These are phyloP conservation scores for Cetoscarus ocellatus DNA, from an alignment of 2,797 vertebrate species.

Conservation along the genomic window DNA sequence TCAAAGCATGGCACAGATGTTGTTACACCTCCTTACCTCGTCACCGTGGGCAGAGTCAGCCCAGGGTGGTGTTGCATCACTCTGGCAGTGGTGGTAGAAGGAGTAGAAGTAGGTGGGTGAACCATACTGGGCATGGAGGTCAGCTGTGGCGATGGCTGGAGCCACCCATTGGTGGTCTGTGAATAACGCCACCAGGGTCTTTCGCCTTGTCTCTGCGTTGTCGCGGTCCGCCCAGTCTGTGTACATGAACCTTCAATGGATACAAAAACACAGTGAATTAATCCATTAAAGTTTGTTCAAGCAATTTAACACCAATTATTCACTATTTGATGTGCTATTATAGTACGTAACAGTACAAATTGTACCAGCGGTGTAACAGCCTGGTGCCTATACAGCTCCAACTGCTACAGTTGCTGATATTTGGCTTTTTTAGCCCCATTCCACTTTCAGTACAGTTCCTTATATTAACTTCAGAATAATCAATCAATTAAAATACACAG, in stretches of 20 bases:
- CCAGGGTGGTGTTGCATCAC: conserved; percentile 95
- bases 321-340: no score
- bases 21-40: conserved; percentile 82
- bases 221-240: conserved; percentile 98
- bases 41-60: conserved; percentile 97
- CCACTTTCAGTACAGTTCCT: no score
- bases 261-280: neutral
- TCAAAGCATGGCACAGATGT: neutral
- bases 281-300: neutral
- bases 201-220: conserved; percentile 92
- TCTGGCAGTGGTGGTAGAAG: conserved; percentile 98
- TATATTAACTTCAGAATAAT: no score
- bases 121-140: conserved; percentile 97
- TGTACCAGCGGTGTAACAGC: no score
- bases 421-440: no score
- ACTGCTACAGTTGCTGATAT: no score
- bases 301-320: neutral
- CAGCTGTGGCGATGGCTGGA: conserved; percentile 95
- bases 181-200: conserved; percentile 94
- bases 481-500: no score
- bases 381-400: no score
- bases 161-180: conserved; percentile 99
- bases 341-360: no score
- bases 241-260: conserved; percentile 94
- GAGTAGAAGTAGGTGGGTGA: conserved; percentile 99